Conservation (phyloP, 92 coral and sea anemone species). For the Umimayanthus kanabou region DNA sequence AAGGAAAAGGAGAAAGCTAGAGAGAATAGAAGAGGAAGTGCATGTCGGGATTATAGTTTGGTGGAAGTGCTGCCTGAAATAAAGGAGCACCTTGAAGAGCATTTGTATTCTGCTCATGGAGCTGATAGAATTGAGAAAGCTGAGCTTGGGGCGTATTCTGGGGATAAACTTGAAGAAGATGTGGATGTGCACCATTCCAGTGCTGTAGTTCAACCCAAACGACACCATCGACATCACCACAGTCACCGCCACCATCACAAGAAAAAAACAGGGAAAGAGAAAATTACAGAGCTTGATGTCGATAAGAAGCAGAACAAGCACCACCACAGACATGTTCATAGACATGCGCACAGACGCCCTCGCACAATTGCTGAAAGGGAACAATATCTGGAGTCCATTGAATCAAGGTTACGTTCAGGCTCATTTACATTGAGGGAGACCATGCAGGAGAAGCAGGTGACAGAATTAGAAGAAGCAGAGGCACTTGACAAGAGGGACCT, state of each 20-base stretch:
- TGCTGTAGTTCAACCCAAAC: conserved; percentile 17
- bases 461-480: conserved; percentile 35
- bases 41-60: conserved; percentile 28
- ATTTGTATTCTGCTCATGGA: conserved; percentile 33
- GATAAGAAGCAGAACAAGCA: conserved; percentile 7
- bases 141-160: conserved; percentile 29
- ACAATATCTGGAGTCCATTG: conserved; percentile 35
- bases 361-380: conserved; percentile 44
- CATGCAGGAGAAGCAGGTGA: conserved; percentile 7
- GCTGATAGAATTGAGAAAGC: not conserved
- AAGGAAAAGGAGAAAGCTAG: conserved; percentile 22
- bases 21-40: conserved; percentile 14
- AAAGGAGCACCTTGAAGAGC: conserved; percentile 36
- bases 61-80: conserved; percentile 41
- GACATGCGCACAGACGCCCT: conserved; percentile 31
- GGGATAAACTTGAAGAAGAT: conserved; percentile 34
- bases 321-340: conserved; percentile 5
- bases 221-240: conserved; percentile 33
- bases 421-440: conserved; percentile 34
- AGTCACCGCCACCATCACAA: conserved; percentile 35
- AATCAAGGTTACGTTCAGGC: conserved; percentile 36
- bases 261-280: not conserved
- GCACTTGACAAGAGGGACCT: conserved; percentile 21
- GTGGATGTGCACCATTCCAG: conserved; percentile 31
- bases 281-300: not conserved